Evolutionary conservation across 2,113 vertebrate genomes (phyloP).

Genomic region (Conger conger): DNA sequence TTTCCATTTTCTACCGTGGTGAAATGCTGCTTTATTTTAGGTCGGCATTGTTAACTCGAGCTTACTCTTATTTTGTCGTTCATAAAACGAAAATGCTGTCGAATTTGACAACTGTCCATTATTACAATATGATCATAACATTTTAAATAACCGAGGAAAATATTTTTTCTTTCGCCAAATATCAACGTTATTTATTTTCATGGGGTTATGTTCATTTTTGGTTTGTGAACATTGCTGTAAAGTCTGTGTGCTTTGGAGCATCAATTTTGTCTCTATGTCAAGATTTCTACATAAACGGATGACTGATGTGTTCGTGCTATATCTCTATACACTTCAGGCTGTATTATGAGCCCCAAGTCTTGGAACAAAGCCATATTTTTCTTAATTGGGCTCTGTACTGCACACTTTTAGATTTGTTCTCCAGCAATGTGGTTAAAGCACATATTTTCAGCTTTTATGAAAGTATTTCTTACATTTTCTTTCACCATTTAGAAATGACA

Average conservation of each 20-base stretch:
- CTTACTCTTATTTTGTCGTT: not conserved
- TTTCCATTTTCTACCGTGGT: conserved; percentile 5
- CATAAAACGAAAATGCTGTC: not conserved
- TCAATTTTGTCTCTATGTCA: not conserved
- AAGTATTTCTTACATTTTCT: too few species aligned
- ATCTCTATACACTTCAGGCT: not conserved
- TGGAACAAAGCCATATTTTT: too few species aligned
- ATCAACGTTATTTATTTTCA: not conserved
- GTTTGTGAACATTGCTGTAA: not conserved
- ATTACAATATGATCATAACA: not conserved
- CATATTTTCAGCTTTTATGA: too few species aligned
- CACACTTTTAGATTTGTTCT: too few species aligned
- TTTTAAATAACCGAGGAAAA: not conserved
- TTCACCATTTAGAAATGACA: too few species aligned
- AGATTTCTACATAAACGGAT: not conserved
- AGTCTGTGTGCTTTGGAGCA: not conserved
- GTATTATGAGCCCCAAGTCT: too few species aligned
- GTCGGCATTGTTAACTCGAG: not conserved
- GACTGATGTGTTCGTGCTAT: not conserved
- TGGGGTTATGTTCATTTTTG: not conserved
- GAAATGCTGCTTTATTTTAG: conserved; percentile 20
- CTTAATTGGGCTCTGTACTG: too few species aligned
- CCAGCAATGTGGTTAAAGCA: too few species aligned
- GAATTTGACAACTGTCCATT: not conserved
- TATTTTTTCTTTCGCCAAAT: not conserved